Conservation (phyloP, 2,888 invertebrate genomes). For the Cataglyphis rosenhaueri region DNA sequence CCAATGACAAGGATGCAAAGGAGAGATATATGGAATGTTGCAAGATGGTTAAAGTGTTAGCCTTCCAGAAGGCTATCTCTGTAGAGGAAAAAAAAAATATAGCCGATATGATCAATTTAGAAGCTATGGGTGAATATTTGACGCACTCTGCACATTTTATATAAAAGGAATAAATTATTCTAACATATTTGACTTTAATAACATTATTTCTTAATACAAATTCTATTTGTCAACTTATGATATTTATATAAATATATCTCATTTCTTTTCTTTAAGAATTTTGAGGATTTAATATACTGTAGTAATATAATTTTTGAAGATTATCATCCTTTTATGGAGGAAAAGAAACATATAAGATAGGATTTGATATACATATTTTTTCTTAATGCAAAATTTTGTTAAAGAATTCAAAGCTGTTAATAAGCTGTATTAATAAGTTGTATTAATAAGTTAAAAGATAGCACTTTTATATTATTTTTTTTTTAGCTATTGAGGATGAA, state of each 20-base stretch:
- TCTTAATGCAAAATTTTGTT: not conserved
- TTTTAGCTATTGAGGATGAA: constrained; percentile 96
- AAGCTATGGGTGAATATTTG: constrained; percentile 92
- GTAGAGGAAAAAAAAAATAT: constrained; percentile 96
- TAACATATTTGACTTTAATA: not conserved
- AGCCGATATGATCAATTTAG: constrained; percentile 95
- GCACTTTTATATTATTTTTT: not conserved
- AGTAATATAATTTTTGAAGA: not conserved
- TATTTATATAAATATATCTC: not conserved
- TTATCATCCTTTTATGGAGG: not conserved
- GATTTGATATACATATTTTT: not conserved
- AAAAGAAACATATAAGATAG: not conserved
- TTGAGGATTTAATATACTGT: not conserved
- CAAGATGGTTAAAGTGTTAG: constrained; percentile 97
- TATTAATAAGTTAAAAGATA: not conserved
- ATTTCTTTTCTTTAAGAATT: not conserved
- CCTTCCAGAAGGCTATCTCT: constrained; percentile 98
- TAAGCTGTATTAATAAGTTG: not conserved
- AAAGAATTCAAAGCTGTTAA: not conserved
- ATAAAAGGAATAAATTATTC: not conserved
- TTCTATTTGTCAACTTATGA: not conserved
- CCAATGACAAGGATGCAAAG: constrained; percentile 97
- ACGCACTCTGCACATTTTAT: not conserved
- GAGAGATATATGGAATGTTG: constrained; percentile 96
- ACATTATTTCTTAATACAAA: not conserved